Conservation (phyloP, 2,797 vertebrate genomes). For the Euphonia xanthogaster region DNA sequence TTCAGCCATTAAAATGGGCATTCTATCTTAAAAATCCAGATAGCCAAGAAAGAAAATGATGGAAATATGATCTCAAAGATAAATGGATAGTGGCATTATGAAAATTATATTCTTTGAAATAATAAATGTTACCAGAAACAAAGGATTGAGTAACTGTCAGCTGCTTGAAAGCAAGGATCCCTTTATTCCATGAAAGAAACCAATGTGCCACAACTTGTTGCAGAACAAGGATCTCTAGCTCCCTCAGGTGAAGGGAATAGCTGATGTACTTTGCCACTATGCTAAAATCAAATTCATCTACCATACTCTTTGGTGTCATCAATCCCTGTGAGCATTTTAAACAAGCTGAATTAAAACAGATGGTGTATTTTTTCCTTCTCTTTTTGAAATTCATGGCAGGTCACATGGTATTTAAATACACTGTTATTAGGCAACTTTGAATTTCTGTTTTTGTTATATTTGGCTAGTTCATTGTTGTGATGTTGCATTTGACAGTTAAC, state of each 20-base stretch:
- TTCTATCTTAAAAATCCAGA: background rate
- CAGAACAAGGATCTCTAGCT: conserved; percentile 42
- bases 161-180: background rate
- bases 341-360: background rate
- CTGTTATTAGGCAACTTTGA: background rate
- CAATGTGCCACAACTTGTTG: background rate
- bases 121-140: background rate
- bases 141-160: background rate
- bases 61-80: background rate
- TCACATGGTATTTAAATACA: background rate
- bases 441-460: background rate
- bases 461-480: background rate
- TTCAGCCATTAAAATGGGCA: background rate
- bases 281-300: background rate
- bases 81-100: background rate
- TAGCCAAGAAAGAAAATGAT: background rate
- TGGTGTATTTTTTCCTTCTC: background rate
- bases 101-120: background rate
- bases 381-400: background rate
- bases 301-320: background rate
- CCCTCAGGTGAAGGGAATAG: conserved; percentile 29
- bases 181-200: background rate
- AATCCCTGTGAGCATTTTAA: background rate
- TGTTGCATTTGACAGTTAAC: background rate
- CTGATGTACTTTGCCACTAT: background rate